Base-by-base conservation (phyloP, 2,888 invertebrate genomes). In the Cynaeus angustus region DNA sequence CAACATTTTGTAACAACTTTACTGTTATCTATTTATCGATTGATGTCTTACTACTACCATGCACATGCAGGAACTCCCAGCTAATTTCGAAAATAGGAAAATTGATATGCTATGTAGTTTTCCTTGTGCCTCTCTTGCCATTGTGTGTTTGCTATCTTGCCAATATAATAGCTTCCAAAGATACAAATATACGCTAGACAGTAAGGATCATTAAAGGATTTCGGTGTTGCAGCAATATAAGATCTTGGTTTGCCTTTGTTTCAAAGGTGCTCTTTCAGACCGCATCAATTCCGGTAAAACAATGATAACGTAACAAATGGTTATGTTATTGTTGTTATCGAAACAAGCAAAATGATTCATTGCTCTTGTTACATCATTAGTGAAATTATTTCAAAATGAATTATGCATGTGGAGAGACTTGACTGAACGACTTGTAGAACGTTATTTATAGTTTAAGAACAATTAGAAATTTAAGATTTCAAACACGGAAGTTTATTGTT, bases 401-500 rank as follows among this genome's bases (percentile, higher is more conserved):
- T 71, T 50, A 71, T 71, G 71, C 53, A 68, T 65, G 53, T 53
- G 53, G 68, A 68, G 58, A 62, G 68, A 62, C 64, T 70, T 55
- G 64, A 38, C 30, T 52, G 45, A 53, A 16, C 56, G 56, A 52
- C 53, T 65, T 65, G 16, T 50, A 50, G 58, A 66, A 48, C 38
- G 45, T 62, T 70, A 68, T 72, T 70, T 70, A 68, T 66, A 48
- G 64, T 43, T 45, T 37, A 58, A 64, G 66, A 71, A 71, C 62
- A 73, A 72, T 53, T 14, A 45, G 16, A 45, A 55, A 69, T 69
- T 21, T 21, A 3, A 1, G 21, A 41, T 61, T 33, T 45, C 30
- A 69, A 50, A 66, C 66, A 66, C 68, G 74, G 73, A 73, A 72
- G 72, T 70, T 72, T 70, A 75, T 74, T 74, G 72, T 73, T 72